Conservation (phyloP, 2,797 vertebrate genomes). For the Catharus ustulatus region DNA sequence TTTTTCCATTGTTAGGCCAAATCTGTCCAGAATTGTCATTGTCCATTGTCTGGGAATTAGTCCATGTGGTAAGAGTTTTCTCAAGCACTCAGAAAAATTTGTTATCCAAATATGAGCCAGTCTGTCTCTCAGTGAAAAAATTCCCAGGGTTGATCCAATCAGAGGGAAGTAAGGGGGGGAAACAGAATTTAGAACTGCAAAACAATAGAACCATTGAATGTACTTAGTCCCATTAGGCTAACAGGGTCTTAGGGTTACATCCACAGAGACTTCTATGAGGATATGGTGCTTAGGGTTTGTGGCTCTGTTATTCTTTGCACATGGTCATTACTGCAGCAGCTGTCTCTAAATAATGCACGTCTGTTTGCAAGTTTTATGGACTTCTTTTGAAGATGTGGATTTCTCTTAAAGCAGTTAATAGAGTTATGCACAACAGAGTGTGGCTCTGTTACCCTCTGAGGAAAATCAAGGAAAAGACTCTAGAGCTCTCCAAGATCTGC, state of each 20-base stretch:
- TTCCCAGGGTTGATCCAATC: neutral
- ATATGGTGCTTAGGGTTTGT: neutral
- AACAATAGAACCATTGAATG: neutral
- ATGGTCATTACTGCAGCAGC: neutral
- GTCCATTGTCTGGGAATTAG: neutral
- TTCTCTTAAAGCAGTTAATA: neutral
- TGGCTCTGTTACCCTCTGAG: neutral
- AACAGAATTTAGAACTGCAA: neutral
- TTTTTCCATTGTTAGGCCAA: neutral
- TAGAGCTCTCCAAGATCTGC: neutral
- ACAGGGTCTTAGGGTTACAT: neutral
- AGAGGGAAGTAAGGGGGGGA: neutral
- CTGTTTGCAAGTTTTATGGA: neutral
- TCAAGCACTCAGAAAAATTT: neutral
- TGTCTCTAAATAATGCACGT: neutral
- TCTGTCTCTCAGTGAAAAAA: neutral
- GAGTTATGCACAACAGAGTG: neutral
- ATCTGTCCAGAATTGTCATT: neutral
- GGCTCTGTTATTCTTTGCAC: neutral
- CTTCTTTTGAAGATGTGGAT: neutral
- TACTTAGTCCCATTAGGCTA: neutral
- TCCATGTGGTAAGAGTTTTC: neutral
- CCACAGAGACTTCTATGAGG: neutral
- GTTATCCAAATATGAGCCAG: neutral
- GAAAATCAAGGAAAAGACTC: neutral